Conservation (phyloP, 2,797 vertebrate species). For the Decapterus maruadsi region DNA sequence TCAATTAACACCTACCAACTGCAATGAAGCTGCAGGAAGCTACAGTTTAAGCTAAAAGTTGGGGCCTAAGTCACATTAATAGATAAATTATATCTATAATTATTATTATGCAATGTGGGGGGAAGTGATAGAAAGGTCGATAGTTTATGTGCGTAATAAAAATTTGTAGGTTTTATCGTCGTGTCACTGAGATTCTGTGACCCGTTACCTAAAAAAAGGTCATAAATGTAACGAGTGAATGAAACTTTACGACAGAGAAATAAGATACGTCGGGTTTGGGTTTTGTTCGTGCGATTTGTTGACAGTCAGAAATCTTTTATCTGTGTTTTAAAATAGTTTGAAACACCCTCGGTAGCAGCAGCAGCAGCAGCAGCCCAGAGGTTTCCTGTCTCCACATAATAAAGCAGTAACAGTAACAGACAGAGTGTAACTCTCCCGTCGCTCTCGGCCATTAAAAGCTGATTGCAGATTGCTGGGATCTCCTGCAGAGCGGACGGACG, state of each 20-base stretch:
- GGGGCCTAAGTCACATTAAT: not conserved
- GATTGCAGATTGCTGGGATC: constrained; percentile 34
- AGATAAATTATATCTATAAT: not conserved
- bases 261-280: not conserved
- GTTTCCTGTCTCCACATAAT: constrained; percentile 1
- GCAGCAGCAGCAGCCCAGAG: not conserved
- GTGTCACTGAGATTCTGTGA: not conserved
- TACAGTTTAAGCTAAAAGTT: too few relatives aligned
- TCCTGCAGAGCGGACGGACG: constrained; percentile 32
- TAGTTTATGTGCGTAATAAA: not conserved
- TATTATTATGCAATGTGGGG: not conserved
- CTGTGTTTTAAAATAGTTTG: not conserved
- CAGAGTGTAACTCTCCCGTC: not conserved
- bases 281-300: not conserved
- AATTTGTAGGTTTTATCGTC: not conserved
- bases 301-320: not conserved
- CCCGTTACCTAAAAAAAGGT: not conserved
- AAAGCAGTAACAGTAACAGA: constrained; percentile 15
- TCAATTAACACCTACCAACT: not conserved
- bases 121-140: not conserved
- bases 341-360: too few relatives aligned
- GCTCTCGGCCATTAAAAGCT: constrained; percentile 30
- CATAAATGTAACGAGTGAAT: not conserved
- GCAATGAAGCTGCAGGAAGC: too few relatives aligned
- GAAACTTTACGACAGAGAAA: not conserved